phyloP scores from a whole-genome alignment of 2,113 vertebrate genomes.

The Cryptomyrus ogoouensis region DNA sequence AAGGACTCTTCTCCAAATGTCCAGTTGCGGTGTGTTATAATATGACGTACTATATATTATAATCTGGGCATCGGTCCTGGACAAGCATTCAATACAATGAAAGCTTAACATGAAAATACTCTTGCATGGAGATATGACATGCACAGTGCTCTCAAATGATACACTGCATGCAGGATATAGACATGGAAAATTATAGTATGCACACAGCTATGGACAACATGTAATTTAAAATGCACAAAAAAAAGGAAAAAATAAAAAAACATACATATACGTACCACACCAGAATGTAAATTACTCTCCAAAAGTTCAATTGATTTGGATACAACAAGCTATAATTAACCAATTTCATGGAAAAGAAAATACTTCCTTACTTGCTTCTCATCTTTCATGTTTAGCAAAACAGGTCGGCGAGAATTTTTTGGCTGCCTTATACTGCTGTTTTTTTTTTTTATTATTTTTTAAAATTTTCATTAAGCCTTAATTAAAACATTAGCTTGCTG shows the following conservation, averaged over 20 bases:
- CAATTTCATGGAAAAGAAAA: constrained; percentile 83
- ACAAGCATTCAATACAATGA: background rate
- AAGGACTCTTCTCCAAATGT: background rate
- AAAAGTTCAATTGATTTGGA: constrained; percentile 71
- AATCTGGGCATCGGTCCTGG: background rate
- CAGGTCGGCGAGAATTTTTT: constrained; percentile 28
- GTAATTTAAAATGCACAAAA: constrained; percentile 84
- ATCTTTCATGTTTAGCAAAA: constrained; percentile 62
- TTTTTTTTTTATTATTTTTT: constrained; percentile 24
- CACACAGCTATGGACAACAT: constrained; percentile 84
- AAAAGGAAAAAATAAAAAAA: constrained; percentile 43
- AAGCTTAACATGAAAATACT: constrained; percentile 48
- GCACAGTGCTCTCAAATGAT: constrained; percentile 75
- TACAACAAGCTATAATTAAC: constrained; percentile 81
- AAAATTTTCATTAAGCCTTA: background rate
- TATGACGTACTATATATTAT: background rate
- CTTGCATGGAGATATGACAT: constrained; percentile 68
- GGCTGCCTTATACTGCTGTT: constrained; percentile 48
- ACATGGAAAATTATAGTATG: constrained; percentile 86
- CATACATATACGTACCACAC: constrained; percentile 73
- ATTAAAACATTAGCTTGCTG: constrained; percentile 33
- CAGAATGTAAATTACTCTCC: constrained; percentile 77
- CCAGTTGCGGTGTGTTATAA: background rate
- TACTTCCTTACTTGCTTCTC: constrained; percentile 62
- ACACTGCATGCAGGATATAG: constrained; percentile 79